These are phyloP conservation scores for Actenoides hombroni DNA, from an alignment of 2,113 vertebrate genomes.

Conservation along the genomic window DNA sequence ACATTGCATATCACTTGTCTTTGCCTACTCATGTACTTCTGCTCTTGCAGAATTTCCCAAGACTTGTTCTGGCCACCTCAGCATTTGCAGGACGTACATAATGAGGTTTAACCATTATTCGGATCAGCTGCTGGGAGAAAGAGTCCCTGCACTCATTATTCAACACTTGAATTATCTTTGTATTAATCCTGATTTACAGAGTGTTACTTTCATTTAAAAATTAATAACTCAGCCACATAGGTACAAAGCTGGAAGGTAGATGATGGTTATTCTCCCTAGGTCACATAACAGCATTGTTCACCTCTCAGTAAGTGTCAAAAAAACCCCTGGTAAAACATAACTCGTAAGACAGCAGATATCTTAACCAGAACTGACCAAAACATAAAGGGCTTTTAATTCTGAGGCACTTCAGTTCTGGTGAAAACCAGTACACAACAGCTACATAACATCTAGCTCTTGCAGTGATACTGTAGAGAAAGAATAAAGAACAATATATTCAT, in stretches of 20 bases:
- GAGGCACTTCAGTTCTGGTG: background rate
- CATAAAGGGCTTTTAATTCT: background rate
- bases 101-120: background rate
- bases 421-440: background rate
- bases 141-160: background rate
- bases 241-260: background rate
- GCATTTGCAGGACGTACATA: background rate
- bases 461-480: background rate
- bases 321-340: background rate
- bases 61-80: background rate
- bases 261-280: background rate
- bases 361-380: background rate
- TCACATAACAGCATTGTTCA: background rate
- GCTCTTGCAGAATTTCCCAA: background rate
- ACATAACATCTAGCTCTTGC: background rate
- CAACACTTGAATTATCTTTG: background rate
- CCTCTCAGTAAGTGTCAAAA: background rate
- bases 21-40: background rate
- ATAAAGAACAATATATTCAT: background rate
- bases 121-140: background rate
- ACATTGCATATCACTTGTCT: background rate
- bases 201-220: background rate
- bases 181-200: background rate
- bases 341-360: background rate
- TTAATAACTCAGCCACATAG: background rate